Conservation (phyloP, 1,140 invertebrate genomes). For the Tetraneura akinire region DNA sequence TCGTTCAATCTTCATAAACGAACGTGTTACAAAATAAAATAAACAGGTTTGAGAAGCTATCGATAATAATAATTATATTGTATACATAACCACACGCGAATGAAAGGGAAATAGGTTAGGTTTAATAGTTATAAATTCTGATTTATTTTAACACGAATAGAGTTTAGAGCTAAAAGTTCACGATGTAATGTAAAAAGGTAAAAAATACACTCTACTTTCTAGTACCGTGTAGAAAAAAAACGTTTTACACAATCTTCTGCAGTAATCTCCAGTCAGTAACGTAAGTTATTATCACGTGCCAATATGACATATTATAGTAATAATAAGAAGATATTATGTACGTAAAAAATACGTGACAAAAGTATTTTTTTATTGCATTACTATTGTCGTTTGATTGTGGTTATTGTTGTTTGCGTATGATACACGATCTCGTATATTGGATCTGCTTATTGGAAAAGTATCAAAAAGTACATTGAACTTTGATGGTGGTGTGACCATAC, state of each 20-base stretch:
- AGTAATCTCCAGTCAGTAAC: not conserved
- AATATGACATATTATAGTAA: not conserved
- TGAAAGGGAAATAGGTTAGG: not conserved
- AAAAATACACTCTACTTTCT: constrained; percentile 2
- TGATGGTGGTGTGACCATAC: not conserved
- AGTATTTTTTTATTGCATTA: not conserved
- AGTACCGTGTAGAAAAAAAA: not conserved
- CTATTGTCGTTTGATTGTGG: constrained; percentile 11
- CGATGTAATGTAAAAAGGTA: not conserved
- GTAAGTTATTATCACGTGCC: constrained; percentile 9
- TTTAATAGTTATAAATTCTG: not conserved
- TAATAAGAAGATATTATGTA: not conserved
- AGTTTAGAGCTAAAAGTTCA: constrained; percentile 36
- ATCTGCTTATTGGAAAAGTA: constrained; percentile 24
- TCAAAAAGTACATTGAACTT: constrained; percentile 41
- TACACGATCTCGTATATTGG: not conserved
- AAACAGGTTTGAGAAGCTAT: not conserved
- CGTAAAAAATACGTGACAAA: constrained; percentile 32
- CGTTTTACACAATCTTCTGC: not conserved
- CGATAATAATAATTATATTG: not conserved
- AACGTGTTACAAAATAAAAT: not conserved
- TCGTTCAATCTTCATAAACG: not conserved
- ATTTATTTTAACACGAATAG: constrained; percentile 29
- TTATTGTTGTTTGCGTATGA: too few relatives aligned
- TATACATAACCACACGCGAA: not conserved